Percentiles rank a stretch among this genome's conserved stretches.
These are phyloP conservation scores for Drosophila pseudoobscura DNA, from an alignment of 1,140 invertebrate species.

Conservation along the genomic window DNA sequence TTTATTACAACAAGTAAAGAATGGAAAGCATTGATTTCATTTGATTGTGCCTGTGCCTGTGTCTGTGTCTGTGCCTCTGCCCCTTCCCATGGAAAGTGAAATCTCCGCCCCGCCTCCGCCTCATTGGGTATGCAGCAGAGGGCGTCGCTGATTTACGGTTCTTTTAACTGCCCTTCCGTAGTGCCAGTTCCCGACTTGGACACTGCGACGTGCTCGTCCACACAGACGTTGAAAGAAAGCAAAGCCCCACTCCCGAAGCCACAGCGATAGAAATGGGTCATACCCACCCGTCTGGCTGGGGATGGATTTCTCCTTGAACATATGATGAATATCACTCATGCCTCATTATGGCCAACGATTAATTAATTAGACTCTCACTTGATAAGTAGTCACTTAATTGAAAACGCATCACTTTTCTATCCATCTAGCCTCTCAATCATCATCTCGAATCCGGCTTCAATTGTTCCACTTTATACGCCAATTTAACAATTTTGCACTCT, in stretches of 20 bases:
- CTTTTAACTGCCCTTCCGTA: conserved; percentile 61
- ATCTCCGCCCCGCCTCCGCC: conserved; percentile 45
- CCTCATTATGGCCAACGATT: conserved; percentile 57
- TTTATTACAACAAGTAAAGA: conserved; percentile 42
- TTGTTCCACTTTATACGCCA: conserved; percentile 69
- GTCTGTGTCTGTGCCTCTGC: conserved; percentile 4
- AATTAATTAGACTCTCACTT: conserved; percentile 80
- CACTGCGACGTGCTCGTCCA: conserved; percentile 16
- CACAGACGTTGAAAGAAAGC: conserved; percentile 65
- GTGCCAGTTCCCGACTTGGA: conserved; percentile 28
- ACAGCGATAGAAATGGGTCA: conserved; percentile 53
- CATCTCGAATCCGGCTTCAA: conserved; percentile 70
- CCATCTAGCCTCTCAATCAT: conserved; percentile 26
- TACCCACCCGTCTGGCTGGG: conserved; percentile 10
- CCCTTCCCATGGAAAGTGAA: conserved; percentile 60
- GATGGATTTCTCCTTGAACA: conserved; percentile 51
- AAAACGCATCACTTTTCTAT: conserved; percentile 36
- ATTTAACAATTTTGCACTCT: conserved; percentile 48
- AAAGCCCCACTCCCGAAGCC: neutral
- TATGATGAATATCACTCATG: conserved; percentile 15
- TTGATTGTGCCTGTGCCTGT: conserved; percentile 18
- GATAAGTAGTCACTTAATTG: conserved; percentile 49
- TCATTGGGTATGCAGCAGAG: conserved; percentile 55
- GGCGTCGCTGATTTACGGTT: conserved; percentile 65
- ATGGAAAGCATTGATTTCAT: conserved; percentile 30